These are phyloP conservation scores for Todus mexicanus DNA, from an alignment of 2,797 vertebrate species.

Conservation along the genomic window DNA sequence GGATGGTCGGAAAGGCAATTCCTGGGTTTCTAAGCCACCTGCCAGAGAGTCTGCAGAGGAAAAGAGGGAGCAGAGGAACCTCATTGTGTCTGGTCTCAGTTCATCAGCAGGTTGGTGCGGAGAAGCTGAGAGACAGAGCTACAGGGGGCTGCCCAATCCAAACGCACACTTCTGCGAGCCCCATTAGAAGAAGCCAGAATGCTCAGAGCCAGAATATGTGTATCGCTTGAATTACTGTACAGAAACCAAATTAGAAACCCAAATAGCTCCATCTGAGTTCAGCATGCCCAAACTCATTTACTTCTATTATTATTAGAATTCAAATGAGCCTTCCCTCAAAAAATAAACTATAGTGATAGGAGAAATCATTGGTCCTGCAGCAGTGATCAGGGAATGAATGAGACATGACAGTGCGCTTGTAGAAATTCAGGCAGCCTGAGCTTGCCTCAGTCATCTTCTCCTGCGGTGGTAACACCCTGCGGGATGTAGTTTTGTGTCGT, in stretches of 20 bases:
- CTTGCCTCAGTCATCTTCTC: not conserved
- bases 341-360: not conserved
- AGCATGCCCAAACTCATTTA: not conserved
- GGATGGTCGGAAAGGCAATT: not conserved
- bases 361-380: not conserved
- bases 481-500: not conserved
- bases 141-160: not conserved
- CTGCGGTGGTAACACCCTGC: not conserved
- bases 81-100: not conserved
- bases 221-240: not conserved
- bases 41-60: not conserved
- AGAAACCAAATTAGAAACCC: not conserved
- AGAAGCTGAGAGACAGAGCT: not conserved
- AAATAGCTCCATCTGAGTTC: not conserved
- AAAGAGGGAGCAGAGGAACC: not conserved
- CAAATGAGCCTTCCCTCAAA: not conserved
- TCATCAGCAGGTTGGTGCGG: not conserved
- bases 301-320: not conserved
- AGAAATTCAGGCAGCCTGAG: not conserved
- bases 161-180: not conserved
- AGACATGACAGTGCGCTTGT: not conserved
- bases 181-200: not conserved
- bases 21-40: not conserved
- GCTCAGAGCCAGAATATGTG: not conserved
- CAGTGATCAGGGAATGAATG: not conserved